Evolutionary conservation across 2,888 invertebrate genomes (phyloP), one percentile per base, ranked within the genome.

Genomic region (Brenthis ino): DNA sequence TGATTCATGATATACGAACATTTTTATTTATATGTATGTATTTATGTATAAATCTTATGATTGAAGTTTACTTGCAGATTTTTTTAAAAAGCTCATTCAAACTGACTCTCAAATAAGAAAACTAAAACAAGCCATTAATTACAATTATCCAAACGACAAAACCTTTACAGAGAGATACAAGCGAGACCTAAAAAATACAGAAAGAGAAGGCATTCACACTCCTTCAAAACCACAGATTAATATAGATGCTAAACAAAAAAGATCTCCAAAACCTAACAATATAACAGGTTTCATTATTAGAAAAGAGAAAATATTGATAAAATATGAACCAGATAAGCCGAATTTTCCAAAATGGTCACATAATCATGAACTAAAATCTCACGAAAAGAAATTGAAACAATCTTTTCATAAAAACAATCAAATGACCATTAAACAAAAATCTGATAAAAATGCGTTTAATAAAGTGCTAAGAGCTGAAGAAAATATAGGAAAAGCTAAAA

Each of bases 381-480:
- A 87, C 33, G 88, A 89, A 57, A 81, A 82, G 48, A 77, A 85
- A 63, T 58, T 85, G 0, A 87, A 86, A 50, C 85, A 89, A 75
- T 88, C 89, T 0, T 89, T 84, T 58, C 86, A 86, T 37, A 84
- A 89, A 68, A 84, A 87, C 48, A 80, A 83, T 0, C 86, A 88
- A 73, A 77, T 80, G 50, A 57, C 89, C 37, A 8, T 43, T 43
- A 43, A 43, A 11, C 11, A 11, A 43, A 43, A 11, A 43, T 43
- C 37, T 43, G 1, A 88, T 89, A n/a, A 80, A 87, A 14, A 12
- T 82, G 80, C 3, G 55, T n/a, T 28, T 55, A 60, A 65, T 47
- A 63, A 63, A 12, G 37, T n/a, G 13, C 33, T 16, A 6, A 57
- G 51, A 3, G 13, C 33, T 47, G 57, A 51, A 16, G 37, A 20